A percentile compares a stretch with the other conserved stretches of the same genome.
Evolutionary conservation across 2,113 vertebrate genomes (phyloP).

Genomic region (Triplophysa siluroides): DNA sequence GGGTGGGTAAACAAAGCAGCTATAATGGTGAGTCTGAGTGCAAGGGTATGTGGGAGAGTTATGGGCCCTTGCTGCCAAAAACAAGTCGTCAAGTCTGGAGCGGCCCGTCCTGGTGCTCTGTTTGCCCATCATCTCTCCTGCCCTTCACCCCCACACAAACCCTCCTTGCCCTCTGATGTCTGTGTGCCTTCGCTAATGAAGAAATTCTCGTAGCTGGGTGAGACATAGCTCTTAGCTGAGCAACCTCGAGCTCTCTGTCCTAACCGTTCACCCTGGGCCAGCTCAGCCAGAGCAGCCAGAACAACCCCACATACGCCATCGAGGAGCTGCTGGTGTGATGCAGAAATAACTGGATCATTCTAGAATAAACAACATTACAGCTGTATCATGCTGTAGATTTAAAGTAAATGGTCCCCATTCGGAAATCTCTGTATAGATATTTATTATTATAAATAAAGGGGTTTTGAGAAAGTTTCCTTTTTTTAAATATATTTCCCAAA

Average conservation of each 20-base stretch:
- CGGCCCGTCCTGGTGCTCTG: slow-evolving; percentile 62
- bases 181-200: slow-evolving; percentile 80
- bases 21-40: slow-evolving; percentile 62
- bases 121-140: slow-evolving; percentile 68
- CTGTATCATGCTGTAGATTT: background rate
- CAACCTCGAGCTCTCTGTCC: slow-evolving; percentile 50
- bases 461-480: too few species aligned
- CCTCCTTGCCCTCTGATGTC: slow-evolving; percentile 72
- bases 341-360: slow-evolving; percentile 5
- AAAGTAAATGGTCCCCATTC: too few species aligned
- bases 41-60: slow-evolving; percentile 63
- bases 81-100: slow-evolving; percentile 70
- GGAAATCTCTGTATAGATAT: too few species aligned
- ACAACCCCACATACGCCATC: background rate
- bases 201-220: slow-evolving; percentile 79
- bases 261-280: slow-evolving; percentile 36
- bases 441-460: too few species aligned
- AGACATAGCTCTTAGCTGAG: slow-evolving; percentile 80
- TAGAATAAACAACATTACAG: slow-evolving; percentile 11
- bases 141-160: slow-evolving; percentile 53
- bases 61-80: slow-evolving; percentile 63
- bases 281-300: background rate
- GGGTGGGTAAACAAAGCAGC: slow-evolving; percentile 51
- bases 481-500: too few species aligned
- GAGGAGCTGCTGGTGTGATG: background rate